Conservation (phyloP, 2,888 invertebrate genomes). For the Smittia aterrima region DNA sequence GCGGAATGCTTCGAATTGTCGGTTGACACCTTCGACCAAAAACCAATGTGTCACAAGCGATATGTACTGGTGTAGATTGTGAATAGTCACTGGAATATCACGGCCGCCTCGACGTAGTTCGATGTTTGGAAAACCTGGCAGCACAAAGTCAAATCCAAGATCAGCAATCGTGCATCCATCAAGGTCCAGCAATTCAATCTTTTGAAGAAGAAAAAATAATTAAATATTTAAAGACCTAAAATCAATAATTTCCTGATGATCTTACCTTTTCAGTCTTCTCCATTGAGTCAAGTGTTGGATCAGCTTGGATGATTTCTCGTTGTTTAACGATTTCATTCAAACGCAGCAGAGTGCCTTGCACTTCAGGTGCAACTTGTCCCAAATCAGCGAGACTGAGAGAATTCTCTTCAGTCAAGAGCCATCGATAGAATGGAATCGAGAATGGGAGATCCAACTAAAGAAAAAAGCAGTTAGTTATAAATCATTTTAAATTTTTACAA, state of each 20-base stretch:
- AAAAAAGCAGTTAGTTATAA: constrained; percentile 36
- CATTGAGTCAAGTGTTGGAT: constrained; percentile 61
- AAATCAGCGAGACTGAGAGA: constrained; percentile 78
- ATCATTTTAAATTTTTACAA: constrained; percentile 24
- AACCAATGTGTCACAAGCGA: constrained; percentile 93
- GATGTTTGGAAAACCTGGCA: constrained; percentile 92
- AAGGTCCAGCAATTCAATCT: constrained; percentile 73
- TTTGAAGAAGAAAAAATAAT: constrained; percentile 42
- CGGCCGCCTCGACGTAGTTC: constrained; percentile 92
- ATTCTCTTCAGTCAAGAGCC: constrained; percentile 88
- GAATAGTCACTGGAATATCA: constrained; percentile 82
- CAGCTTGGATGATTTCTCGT: constrained; percentile 63
- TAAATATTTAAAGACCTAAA: background rate
- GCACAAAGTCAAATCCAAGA: constrained; percentile 88
- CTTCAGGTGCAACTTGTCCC: constrained; percentile 79
- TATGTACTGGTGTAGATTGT: constrained; percentile 93
- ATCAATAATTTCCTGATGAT: background rate
- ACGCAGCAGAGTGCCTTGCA: constrained; percentile 77
- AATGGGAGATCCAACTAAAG: constrained; percentile 91
- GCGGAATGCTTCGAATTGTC: constrained; percentile 95
- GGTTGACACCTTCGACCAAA: constrained; percentile 88
- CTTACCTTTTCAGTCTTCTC: constrained; percentile 67
- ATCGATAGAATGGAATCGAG: constrained; percentile 92
- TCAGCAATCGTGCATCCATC: constrained; percentile 90
- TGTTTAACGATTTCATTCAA: constrained; percentile 73